Evolutionary conservation across 2,113 vertebrate genomes (phyloP).

Genomic region (Athene noctua): DNA sequence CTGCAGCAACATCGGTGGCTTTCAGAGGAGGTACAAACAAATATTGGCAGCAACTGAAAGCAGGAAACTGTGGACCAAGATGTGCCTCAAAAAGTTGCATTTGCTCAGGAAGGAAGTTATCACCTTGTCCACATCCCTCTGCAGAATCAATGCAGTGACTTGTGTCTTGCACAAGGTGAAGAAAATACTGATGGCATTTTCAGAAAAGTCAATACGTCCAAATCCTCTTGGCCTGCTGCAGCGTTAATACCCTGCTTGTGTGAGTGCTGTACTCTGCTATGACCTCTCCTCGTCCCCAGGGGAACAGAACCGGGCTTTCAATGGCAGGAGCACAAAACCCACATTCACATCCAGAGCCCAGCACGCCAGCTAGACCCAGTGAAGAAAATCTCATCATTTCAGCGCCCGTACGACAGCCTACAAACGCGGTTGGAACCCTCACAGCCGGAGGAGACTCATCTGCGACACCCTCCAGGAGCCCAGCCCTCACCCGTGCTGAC

Average conservation of each 20-base stretch:
- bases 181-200: background rate
- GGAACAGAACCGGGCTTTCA: background rate
- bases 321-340: background rate
- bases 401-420: background rate
- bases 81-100: background rate
- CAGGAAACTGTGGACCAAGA: conserved; percentile 33
- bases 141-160: background rate
- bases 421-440: fast-evolving
- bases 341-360: background rate
- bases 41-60: background rate
- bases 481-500: background rate
- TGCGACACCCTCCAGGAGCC: background rate
- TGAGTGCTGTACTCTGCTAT: background rate
- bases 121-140: conserved; percentile 48
- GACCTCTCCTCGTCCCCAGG: background rate
- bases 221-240: background rate
- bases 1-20: background rate
- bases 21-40: conserved; percentile 1
- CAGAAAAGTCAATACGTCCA: background rate
- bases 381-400: background rate
- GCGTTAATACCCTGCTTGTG: background rate
- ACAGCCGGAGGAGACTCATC: background rate
- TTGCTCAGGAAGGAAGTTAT: conserved; percentile 61
- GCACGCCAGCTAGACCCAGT: background rate
- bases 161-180: background rate